Base-by-base conservation (phyloP, 2,113 vertebrate genomes). In the Theristicus caerulescens region DNA sequence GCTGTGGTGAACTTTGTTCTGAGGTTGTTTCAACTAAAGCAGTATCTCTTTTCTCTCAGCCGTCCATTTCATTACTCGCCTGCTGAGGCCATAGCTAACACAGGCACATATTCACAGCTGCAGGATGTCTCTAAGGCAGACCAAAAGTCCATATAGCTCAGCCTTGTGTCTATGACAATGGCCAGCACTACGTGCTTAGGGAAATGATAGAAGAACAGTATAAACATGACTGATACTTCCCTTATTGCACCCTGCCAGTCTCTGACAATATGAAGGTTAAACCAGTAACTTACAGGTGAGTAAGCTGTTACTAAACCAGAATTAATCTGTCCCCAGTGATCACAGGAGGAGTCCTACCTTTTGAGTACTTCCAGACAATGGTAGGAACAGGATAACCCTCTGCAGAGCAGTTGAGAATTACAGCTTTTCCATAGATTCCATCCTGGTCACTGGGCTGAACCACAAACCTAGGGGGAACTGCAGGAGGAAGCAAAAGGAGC, bases 321-420 rank as follows among this genome's bases (percentile, higher is more conserved):
- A 27, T 71, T 21, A 51, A 55, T 16, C 27, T 57, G 29, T 51
- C 2, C 29, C 15, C 31, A 24, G 27, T 25, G 58, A 38, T 34
- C 10, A 40, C 11, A 6, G 17, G 6, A 55, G 38, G 26, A 51
- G 62, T 83, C 97, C 61, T 98, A 99, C 99, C 99, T 99, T 99
- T 99, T 1, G 99, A 99, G 97, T 99, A 99, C 77, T 99, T 99
- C 99, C 99, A 99, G 87, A 99, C 99, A 4, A 99, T 99, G 40
- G 99, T 99, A 27, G 99, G 99, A 17, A 99, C 99, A 19, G 99
- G 99, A 93, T 99, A 99, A 77, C 99, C 99, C 94, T 99, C 99
- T 9, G 99, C 99, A 2, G 99, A 99, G 96, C 99, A 99, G 96
- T 99, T 99, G 88, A 99, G 98, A 51, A 99, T 99, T 77, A 99